Evolutionary conservation across 1,140 invertebrate species (phyloP), one percentile per base, ranked within the genome.

Genomic region (Popillia japonica): DNA sequence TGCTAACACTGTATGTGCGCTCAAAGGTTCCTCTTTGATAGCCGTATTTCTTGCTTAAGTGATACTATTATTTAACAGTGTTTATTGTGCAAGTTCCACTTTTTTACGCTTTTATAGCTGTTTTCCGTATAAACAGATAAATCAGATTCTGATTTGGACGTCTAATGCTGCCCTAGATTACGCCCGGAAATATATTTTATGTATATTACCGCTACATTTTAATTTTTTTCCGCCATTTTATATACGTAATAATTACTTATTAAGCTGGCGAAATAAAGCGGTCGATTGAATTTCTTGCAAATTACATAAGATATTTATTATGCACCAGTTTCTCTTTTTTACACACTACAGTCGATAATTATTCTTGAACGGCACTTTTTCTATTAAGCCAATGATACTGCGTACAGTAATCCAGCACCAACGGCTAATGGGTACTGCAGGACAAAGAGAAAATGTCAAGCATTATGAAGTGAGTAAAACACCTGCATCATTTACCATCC

Each of bases 271-370:
- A 55, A 55, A 55, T 55, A 14, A 7, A 17, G 48, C 48, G 11
- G 14, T 17, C 17, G 48, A 55, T 55, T 55, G 14, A 55, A 55
- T 55, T 55, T 55, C 48, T 55, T 55, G 48, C 48, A 55, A 55
- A 55, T 55, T 55, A n/a, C 48, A 55, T 55, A n/a, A 55, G 6
- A 17, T 55, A 55, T 55, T 55, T 17, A 55, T 55, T 55, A 55
- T 55, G 48, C 48, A 55, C 6, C 14, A 14, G 48, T 55, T 55
- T 55, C 48, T 55, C 48, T 55, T 55, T 55, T 55, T 55, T 44
- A 44, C 42, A 17, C 14, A 55, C 48, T 1, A 55, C 14, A 55
- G 14, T 17, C 11, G 48, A 55, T 55, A 55, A 55, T 55, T 55
- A 17, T 55, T n/a, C 3, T 17, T n/a, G 9, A 55, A 55, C 48